phyloP scores from a whole-genome alignment of 64 coral and sea anemone species.

The Dendronephthya gigantea region DNA sequence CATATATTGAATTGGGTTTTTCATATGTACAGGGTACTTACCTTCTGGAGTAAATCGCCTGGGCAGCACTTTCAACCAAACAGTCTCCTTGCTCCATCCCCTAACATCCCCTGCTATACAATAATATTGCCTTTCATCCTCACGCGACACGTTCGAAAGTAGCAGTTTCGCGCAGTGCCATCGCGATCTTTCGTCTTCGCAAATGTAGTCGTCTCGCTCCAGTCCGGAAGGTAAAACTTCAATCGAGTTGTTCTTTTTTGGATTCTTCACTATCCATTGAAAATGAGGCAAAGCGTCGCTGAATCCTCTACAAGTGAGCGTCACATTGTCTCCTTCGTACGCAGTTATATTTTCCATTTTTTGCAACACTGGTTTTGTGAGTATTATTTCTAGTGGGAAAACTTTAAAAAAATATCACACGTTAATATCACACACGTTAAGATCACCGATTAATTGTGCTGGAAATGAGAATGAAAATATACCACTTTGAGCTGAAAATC shows the following conservation, averaged over 20 bases:
- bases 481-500: too few species aligned
- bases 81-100: slow-evolving; percentile 1
- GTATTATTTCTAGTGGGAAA: slow-evolving; percentile 48
- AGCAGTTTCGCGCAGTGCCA: slow-evolving; percentile 64
- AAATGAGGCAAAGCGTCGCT: slow-evolving; percentile 91
- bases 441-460: too few species aligned
- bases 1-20: too few species aligned
- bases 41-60: too few species aligned
- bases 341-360: slow-evolving; percentile 52
- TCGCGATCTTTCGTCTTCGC: background rate
- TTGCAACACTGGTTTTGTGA: slow-evolving; percentile 50
- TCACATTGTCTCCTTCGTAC: too few species aligned
- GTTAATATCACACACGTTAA: background rate
- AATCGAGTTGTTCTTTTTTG: slow-evolving; percentile 24
- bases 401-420: background rate
- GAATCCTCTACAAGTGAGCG: slow-evolving; percentile 43
- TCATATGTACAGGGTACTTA: too few species aligned
- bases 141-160: slow-evolving; percentile 61
- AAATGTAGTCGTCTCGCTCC: slow-evolving; percentile 18
- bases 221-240: slow-evolving; percentile 52
- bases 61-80: background rate
- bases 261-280: slow-evolving; percentile 65
- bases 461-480: too few species aligned
- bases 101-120: too few species aligned
- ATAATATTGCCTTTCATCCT: too few species aligned